Evolutionary conservation across 2,113 vertebrate species (phyloP).

Genomic region (Heterochromis multidens): DNA sequence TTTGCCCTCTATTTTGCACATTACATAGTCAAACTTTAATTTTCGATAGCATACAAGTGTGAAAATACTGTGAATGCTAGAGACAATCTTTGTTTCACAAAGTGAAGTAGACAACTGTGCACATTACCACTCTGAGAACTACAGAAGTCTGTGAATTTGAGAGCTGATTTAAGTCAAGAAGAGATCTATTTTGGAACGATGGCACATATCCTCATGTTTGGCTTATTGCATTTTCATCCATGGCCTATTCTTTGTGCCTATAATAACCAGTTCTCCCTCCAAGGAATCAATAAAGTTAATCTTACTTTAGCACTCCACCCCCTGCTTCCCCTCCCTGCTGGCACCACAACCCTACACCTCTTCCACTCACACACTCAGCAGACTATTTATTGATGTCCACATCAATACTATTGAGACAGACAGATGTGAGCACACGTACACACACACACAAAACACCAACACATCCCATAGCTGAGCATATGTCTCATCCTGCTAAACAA

Average conservation of each 20-base stretch:
- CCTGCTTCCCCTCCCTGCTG: not conserved
- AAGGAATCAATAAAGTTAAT: constrained; percentile 55
- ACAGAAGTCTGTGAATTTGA: not conserved
- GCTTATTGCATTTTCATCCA: constrained; percentile 23
- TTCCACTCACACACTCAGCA: constrained; percentile 1
- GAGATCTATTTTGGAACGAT: not conserved
- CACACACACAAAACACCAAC: not conserved
- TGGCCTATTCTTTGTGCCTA: constrained; percentile 16
- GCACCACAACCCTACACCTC: not conserved
- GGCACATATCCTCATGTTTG: not conserved
- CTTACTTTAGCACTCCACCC: constrained; percentile 31
- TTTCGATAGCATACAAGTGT: not conserved
- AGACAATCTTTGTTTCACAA: not conserved
- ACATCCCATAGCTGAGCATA: constrained; percentile 15
- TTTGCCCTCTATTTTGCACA: not conserved
- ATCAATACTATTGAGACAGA: constrained; percentile 18
- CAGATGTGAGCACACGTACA: not conserved
- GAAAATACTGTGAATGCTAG: not conserved
- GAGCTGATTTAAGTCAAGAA: not conserved
- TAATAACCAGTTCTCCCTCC: constrained; percentile 28
- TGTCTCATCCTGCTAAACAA: constrained; percentile 34
- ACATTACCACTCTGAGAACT: not conserved
- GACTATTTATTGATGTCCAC: constrained; percentile 29
- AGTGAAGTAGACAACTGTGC: not conserved
- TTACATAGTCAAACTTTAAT: rapidly evolving